phyloP scores from a whole-genome alignment of 1,140 invertebrate species.

The Cephus cinctus region DNA sequence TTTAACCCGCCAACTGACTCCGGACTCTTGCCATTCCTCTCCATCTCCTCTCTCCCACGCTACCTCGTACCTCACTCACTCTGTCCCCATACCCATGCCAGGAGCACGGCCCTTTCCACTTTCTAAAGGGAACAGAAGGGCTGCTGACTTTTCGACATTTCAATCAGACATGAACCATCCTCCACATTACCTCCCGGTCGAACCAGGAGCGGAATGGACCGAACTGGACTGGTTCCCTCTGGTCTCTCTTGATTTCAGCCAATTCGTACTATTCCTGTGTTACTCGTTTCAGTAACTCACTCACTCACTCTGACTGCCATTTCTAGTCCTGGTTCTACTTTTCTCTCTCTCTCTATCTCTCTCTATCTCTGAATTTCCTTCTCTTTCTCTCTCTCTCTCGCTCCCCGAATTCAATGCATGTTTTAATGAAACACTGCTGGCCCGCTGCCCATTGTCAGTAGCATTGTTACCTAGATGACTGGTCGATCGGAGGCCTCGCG shows the following conservation, averaged over 20 bases:
- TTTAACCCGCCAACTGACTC: slow-evolving; percentile 43
- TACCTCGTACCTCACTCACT: neutral
- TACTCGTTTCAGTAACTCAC: too few relatives aligned
- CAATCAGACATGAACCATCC: slow-evolving; percentile 45
- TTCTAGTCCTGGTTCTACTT: too few relatives aligned
- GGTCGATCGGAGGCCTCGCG: slow-evolving; percentile 35
- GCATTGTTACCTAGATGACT: slow-evolving; percentile 43
- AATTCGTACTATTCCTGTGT: too few relatives aligned
- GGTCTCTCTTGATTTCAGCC: slow-evolving; percentile 3
- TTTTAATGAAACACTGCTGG: slow-evolving; percentile 54
- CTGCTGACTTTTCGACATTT: slow-evolving; percentile 51
- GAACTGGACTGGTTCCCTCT: neutral
- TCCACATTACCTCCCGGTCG: neutral
- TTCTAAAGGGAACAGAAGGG: neutral
- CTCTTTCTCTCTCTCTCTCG: too few relatives aligned
- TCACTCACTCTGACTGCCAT: too few relatives aligned
- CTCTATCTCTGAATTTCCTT: too few relatives aligned
- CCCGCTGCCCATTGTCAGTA: slow-evolving; percentile 49
- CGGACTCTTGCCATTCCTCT: too few relatives aligned
- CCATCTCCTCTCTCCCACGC: neutral
- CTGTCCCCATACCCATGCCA: neutral
- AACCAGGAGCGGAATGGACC: too few relatives aligned
- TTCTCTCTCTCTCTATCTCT: too few relatives aligned
- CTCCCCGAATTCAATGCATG: slow-evolving; percentile 37
- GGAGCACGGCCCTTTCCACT: neutral